Base-by-base conservation (phyloP, 1,140 invertebrate genomes). In the Chymomyza costata region DNA sequence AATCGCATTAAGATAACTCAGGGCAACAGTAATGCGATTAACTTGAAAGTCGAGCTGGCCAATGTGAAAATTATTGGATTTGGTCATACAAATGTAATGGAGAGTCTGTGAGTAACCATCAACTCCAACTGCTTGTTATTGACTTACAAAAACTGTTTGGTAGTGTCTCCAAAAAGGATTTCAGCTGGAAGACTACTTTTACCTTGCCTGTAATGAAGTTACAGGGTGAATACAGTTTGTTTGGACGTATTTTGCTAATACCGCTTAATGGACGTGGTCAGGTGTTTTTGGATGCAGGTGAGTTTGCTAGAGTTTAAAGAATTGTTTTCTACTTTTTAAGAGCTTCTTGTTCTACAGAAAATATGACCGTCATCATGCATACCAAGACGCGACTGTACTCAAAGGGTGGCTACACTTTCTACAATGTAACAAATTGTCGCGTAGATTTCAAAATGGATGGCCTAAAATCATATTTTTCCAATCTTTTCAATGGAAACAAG, bases 191-290 rank as follows among this genome's bases (percentile, higher is more conserved):
- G 51, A 92, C 91, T 1, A 89, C 88, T 64, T 86, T 91, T 21
- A 85, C 87, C 47, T 83, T 92, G 21, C 90, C 90, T 7, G 87
- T 88, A 78, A 87, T 92, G 74, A 88, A 90, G 71, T 89, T 92
- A 17, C 90, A 92, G 68, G 90, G 91, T 1, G 89, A 90, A 25
- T 93, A 93, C 65, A 89, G 91, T 63, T 83, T 92, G 8, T 88
- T 89, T 57, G 92, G 91, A 6, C 89, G 91, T 67, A 92, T 93
- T 68, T 83, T 93, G 28, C 85, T 93, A 1, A 90, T 93, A 52
- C 91, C 92, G 0, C 82, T 93, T 17, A 88, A 91, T 51, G 92
- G 92, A 1, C 86, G 88, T 45, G 92, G 92, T 2, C 85, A 87
- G 39, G 91, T 91, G 48, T 91, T 90, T 87, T 88, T 93, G 61